Conservation (phyloP, 2,888 invertebrate species). For the Scaptomyza tumidula region DNA sequence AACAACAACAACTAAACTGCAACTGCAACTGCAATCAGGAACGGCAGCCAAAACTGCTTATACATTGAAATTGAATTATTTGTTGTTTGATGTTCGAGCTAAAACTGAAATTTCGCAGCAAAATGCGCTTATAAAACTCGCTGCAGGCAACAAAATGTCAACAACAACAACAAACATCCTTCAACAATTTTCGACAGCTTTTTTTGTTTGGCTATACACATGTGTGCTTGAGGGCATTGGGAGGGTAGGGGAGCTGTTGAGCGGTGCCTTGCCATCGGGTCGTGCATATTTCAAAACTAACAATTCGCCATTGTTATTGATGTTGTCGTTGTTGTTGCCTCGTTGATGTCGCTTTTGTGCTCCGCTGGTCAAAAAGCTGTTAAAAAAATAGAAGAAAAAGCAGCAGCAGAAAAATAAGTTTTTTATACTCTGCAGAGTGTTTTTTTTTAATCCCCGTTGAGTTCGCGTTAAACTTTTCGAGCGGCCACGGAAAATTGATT, state of each 20-base stretch:
- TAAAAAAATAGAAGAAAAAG: constrained; percentile 31
- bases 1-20: constrained; percentile 28
- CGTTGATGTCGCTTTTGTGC: constrained; percentile 54
- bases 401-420: constrained; percentile 11
- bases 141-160: constrained; percentile 15
- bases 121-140: constrained; percentile 62
- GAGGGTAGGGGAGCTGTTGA: not conserved
- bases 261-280: constrained; percentile 13
- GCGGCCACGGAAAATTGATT: constrained; percentile 73
- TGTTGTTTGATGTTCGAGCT: constrained; percentile 33
- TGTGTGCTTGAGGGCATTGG: constrained; percentile 12
- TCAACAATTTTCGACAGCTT: constrained; percentile 70
- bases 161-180: constrained; percentile 44
- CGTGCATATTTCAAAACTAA: constrained; percentile 78
- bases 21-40: constrained; percentile 31
- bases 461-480: constrained; percentile 29
- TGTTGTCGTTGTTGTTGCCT: constrained; percentile 39
- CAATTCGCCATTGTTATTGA: constrained; percentile 52
- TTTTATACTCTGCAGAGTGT: not conserved
- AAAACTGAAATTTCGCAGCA: constrained; percentile 61
- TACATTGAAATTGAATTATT: constrained; percentile 77
- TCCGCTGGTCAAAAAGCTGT: constrained; percentile 50
- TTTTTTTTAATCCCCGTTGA: constrained; percentile 20
- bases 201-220: constrained; percentile 51
- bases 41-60: constrained; percentile 57